phyloP scores from a whole-genome alignment of 2,888 invertebrate species.

The Campoletis raptor region DNA sequence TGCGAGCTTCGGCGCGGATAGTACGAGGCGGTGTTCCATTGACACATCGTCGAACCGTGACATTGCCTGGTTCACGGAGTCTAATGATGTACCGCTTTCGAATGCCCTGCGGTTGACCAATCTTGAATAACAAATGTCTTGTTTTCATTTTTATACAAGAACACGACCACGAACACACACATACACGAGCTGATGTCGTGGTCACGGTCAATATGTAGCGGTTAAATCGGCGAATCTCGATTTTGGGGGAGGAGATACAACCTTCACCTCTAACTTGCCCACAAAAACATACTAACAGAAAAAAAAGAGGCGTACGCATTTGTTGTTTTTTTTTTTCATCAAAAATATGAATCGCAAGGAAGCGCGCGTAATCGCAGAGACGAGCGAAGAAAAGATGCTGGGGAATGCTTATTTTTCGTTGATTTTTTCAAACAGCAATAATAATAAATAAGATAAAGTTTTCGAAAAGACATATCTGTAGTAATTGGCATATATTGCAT shows the following conservation, averaged over 20 bases:
- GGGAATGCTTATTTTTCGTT: background rate
- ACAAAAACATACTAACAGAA: constrained; percentile 1
- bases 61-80: constrained; percentile 46
- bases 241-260: background rate
- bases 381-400: background rate
- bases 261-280: constrained; percentile 30
- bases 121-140: constrained; percentile 21
- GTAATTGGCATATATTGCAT: constrained; percentile 32
- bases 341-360: background rate
- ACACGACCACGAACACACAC: background rate
- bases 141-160: constrained; percentile 3
- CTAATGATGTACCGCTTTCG: constrained; percentile 37
- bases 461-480: background rate
- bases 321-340: constrained; percentile 1
- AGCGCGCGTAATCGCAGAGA: background rate
- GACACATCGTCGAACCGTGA: constrained; percentile 64
- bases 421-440: background rate
- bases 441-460: background rate
- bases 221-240: constrained; percentile 8
- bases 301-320: constrained; percentile 17
- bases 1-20: background rate
- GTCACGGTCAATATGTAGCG: constrained; percentile 62
- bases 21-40: constrained; percentile 46
- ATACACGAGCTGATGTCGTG: constrained; percentile 46
- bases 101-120: constrained; percentile 47